These are phyloP conservation scores for Magallana gigas DNA, from an alignment of 1,140 invertebrate species.

Conservation along the genomic window DNA sequence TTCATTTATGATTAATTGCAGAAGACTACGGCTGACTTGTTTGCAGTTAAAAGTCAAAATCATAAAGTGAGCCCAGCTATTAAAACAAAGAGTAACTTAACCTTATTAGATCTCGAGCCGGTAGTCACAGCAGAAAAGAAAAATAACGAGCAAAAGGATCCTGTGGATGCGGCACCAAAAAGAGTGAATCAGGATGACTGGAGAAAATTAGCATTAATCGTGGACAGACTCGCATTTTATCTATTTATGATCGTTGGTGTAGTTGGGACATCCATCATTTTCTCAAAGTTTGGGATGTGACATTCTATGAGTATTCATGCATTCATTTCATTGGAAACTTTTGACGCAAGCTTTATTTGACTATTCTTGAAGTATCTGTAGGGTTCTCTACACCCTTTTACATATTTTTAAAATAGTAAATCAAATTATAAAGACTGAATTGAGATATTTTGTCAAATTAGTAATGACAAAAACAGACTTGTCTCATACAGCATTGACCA, in stretches of 20 bases:
- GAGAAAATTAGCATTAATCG: background rate
- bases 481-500: too few species aligned
- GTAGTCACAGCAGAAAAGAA: background rate
- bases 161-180: slow-evolving; percentile 9
- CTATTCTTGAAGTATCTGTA: too few species aligned
- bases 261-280: slow-evolving; percentile 2
- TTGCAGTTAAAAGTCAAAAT: background rate
- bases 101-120: background rate
- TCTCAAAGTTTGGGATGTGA: slow-evolving; percentile 26
- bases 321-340: too few species aligned
- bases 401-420: too few species aligned
- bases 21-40: background rate
- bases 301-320: too few species aligned
- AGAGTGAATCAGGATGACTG: slow-evolving; percentile 3
- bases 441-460: too few species aligned
- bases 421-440: too few species aligned
- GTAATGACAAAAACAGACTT: too few species aligned
- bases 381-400: too few species aligned
- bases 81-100: background rate
- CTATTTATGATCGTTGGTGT: background rate
- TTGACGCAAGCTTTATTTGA: too few species aligned
- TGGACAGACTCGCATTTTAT: slow-evolving; percentile 36
- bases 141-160: background rate
- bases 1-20: background rate
- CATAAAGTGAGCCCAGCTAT: background rate